These are phyloP conservation scores for Ctenoplectra terminalis DNA, from an alignment of 1,140 invertebrate genomes.

Conservation along the genomic window DNA sequence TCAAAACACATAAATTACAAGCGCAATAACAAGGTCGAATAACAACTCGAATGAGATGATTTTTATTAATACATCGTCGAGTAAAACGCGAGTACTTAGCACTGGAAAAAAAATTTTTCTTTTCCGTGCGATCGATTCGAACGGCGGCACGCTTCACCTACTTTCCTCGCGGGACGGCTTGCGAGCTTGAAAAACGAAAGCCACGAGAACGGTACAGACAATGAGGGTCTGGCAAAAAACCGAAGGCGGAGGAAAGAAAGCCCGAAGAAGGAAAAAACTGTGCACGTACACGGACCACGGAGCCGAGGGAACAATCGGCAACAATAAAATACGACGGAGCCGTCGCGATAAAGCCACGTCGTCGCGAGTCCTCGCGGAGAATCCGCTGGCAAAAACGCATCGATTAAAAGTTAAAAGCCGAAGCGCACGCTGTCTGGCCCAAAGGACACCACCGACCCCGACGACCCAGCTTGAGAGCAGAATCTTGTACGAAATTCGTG, in stretches of 20 bases:
- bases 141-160: constrained; percentile 20
- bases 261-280: constrained; percentile 56
- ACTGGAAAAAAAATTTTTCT: not conserved
- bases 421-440: constrained; percentile 66
- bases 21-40: not conserved
- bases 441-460: constrained; percentile 76
- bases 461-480: constrained; percentile 79
- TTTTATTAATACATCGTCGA: not conserved
- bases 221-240: not conserved
- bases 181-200: not conserved
- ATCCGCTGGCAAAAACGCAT: constrained; percentile 75
- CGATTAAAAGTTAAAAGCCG: constrained; percentile 81
- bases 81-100: not conserved
- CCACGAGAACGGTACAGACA: not conserved
- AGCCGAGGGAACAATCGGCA: constrained; percentile 72
- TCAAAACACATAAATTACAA: constrained; percentile 15
- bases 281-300: not conserved
- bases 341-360: constrained; percentile 34
- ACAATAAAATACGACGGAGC: constrained; percentile 72
- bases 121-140: not conserved
- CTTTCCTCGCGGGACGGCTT: not conserved
- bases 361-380: constrained; percentile 62
- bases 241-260: constrained; percentile 35
- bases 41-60: not conserved
- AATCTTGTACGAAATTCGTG: constrained; percentile 77